A percentile compares a stretch with the other conserved stretches of the same genome.
These are phyloP conservation scores for Monoplex corrugatus DNA, from an alignment of 2,888 invertebrate genomes.

Conservation along the genomic window DNA sequence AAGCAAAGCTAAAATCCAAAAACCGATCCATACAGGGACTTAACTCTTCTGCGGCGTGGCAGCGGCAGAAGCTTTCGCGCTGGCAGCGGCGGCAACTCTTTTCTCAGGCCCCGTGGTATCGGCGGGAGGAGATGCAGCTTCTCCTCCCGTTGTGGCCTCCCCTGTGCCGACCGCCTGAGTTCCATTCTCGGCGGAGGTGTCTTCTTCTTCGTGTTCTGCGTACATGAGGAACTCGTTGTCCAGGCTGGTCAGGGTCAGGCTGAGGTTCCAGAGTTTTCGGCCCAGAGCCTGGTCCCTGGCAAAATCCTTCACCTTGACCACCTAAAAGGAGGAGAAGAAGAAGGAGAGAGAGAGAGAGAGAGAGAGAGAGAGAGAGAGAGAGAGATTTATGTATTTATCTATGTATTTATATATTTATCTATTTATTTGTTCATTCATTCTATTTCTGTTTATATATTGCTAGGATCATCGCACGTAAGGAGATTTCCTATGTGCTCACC, in stretches of 20 bases:
- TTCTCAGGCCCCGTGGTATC: constrained; percentile 27
- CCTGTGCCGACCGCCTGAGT: not conserved
- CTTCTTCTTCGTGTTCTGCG: constrained; percentile 51
- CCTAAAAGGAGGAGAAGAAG: too few relatives aligned
- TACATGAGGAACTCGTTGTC: constrained; percentile 57
- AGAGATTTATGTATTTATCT: too few relatives aligned
- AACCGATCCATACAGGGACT: too few relatives aligned
- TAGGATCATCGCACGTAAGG: too few relatives aligned
- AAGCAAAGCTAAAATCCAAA: too few relatives aligned
- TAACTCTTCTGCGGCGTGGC: not conserved
- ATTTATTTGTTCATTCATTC: too few relatives aligned
- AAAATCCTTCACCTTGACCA: constrained; percentile 54
- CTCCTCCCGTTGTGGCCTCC: not conserved
- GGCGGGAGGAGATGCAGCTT: not conserved
- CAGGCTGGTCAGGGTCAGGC: constrained; percentile 70
- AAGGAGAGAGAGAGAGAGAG: too few relatives aligned
- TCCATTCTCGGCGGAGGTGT: constrained; percentile 31
- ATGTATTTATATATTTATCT: too few relatives aligned
- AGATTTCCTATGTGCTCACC: too few relatives aligned
- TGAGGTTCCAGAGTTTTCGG: constrained; percentile 71
- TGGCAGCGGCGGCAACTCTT: not conserved
- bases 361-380: too few relatives aligned
- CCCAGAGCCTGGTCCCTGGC: constrained; percentile 65
- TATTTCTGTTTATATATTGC: too few relatives aligned
- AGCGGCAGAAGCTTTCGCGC: not conserved